A percentile compares a stretch with the other conserved stretches of the same genome.
These are phyloP conservation scores for Rotaria socialis DNA, from an alignment of 2,888 invertebrate species.

Conservation along the genomic window DNA sequence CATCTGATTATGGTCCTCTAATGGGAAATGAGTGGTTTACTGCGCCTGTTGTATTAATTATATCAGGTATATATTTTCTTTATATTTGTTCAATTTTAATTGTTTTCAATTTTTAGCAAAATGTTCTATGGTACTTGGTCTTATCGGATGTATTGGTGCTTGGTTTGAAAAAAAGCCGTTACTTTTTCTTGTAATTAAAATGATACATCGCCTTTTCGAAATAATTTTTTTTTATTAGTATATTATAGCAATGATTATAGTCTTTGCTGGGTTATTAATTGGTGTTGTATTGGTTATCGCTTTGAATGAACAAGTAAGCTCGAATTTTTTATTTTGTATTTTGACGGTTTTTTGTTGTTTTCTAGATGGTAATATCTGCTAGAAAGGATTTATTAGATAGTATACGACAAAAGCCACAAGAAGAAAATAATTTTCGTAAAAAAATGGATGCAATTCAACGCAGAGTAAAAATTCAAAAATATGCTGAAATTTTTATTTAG, in stretches of 20 bases:
- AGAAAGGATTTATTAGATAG: background rate
- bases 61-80: background rate
- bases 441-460: background rate
- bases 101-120: background rate
- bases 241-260: background rate
- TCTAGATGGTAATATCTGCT: background rate
- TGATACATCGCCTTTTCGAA: background rate
- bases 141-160: constrained; percentile 17
- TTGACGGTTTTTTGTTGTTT: background rate
- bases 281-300: constrained; percentile 19
- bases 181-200: background rate
- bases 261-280: constrained; percentile 15
- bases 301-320: background rate
- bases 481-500: no score
- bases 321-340: background rate
- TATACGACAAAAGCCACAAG: background rate
- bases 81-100: no score
- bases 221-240: background rate
- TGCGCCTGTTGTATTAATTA: background rate
- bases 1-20: background rate
- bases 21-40: constrained; percentile 8
- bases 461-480: background rate
- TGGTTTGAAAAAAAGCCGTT: background rate
- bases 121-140: background rate
- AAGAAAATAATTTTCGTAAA: background rate